Conservation (phyloP, 2,113 vertebrate species). For the Turdus rufiventris region DNA sequence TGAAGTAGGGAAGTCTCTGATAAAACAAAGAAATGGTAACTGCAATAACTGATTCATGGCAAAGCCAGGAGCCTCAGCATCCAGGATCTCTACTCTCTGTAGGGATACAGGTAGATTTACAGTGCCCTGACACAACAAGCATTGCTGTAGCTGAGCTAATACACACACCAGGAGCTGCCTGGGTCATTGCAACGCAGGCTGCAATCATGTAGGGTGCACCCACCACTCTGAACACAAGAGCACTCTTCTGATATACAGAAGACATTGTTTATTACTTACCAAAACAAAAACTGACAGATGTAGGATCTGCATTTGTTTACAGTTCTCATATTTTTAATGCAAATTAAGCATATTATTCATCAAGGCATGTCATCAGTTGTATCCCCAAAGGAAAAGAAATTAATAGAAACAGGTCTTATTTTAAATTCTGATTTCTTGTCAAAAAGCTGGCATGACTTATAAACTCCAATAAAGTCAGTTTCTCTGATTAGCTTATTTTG, state of each 20-base stretch:
- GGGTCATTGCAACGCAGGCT: fast-evolving
- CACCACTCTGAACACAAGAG: neutral
- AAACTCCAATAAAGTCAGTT: neutral
- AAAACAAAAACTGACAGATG: neutral
- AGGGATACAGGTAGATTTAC: neutral
- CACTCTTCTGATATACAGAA: neutral
- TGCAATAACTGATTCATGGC: neutral
- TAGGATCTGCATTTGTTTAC: neutral
- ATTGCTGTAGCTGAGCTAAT: neutral
- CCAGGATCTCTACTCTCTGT: neutral
- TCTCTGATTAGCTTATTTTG: neutral
- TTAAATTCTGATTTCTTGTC: slow-evolving; percentile 40
- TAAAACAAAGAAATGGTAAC: neutral
- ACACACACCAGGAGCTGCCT: neutral
- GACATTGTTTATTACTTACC: neutral
- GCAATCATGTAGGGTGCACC: fast-evolving
- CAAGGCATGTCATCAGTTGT: neutral
- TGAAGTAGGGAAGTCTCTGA: neutral
- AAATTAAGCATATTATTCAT: slow-evolving; percentile 26
- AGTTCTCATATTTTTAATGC: neutral
- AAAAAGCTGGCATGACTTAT: neutral
- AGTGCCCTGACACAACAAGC: neutral
- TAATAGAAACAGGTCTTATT: slow-evolving; percentile 8
- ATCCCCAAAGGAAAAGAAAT: neutral
- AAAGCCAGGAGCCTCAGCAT: neutral